Evolutionary conservation across 2,888 invertebrate genomes (phyloP).

Genomic region (Eupeodes latifasciatus): DNA sequence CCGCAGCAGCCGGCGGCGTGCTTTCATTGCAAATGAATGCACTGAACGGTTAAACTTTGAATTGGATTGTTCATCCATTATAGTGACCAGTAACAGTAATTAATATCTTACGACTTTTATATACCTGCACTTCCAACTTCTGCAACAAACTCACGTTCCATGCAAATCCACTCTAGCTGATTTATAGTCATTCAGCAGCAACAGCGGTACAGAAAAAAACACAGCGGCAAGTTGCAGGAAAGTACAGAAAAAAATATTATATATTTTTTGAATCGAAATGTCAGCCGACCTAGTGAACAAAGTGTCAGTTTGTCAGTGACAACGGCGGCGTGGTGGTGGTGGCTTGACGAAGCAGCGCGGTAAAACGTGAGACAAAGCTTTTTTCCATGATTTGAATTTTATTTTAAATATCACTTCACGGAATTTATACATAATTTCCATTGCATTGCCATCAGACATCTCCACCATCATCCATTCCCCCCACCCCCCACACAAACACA

Average conservation of each 20-base stretch:
- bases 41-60: constrained; percentile 63
- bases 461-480: not conserved
- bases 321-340: not conserved
- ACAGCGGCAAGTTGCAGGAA: not conserved
- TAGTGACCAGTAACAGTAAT: constrained; percentile 76
- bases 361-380: constrained; percentile 5
- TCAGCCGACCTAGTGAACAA: constrained; percentile 68
- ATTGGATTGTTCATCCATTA: constrained; percentile 70
- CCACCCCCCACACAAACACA: not conserved
- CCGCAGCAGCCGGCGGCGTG: not conserved
- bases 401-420: constrained; percentile 61
- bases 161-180: constrained; percentile 68
- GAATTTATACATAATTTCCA: constrained; percentile 27
- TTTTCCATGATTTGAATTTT: constrained; percentile 73
- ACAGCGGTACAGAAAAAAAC: constrained; percentile 32
- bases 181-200: constrained; percentile 65
- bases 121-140: constrained; percentile 35
- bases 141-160: constrained; percentile 74
- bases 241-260: constrained; percentile 3
- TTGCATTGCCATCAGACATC: not conserved
- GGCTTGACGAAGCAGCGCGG: not conserved
- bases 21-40: constrained; percentile 41
- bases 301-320: constrained; percentile 49
- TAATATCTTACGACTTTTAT: constrained; percentile 66
- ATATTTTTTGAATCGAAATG: constrained; percentile 43